phyloP scores from a whole-genome alignment of 92 coral and sea anemone genomes.

The Parazoanthus atlanticus region DNA sequence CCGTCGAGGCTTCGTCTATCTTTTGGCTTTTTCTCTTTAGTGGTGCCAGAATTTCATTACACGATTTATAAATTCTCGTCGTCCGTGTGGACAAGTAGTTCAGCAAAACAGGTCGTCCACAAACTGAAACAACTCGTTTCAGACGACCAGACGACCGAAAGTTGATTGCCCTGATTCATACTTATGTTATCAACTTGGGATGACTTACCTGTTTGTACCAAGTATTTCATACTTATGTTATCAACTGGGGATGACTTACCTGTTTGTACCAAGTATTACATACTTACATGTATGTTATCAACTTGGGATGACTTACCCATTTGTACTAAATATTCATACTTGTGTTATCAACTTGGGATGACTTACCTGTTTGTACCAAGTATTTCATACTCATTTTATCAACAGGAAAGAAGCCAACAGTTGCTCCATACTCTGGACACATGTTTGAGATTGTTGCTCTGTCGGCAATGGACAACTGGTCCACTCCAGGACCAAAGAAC shows the following conservation, averaged over 20 bases:
- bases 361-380: conserved; percentile 86
- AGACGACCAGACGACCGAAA: too few relatives aligned
- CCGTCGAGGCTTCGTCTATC: too few relatives aligned
- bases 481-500: conserved; percentile 98
- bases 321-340: conserved; percentile 69
- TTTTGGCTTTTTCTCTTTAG: too few relatives aligned
- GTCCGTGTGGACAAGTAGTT: too few relatives aligned
- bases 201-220: conserved; percentile 80
- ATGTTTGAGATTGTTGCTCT: conserved; percentile 98
- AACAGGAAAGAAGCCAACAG: conserved; percentile 94
- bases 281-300: not conserved
- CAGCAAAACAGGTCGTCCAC: too few relatives aligned
- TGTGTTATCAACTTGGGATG: not conserved
- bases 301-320: conserved; percentile 57
- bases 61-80: too few relatives aligned
- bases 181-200: not conserved
- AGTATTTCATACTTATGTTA: conserved; percentile 70
- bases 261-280: conserved; percentile 65
- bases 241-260: conserved; percentile 55
- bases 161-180: too few relatives aligned
- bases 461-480: conserved; percentile 91
- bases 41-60: too few relatives aligned
- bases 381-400: conserved; percentile 89
- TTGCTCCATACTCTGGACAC: conserved; percentile 99
- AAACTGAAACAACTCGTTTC: too few relatives aligned